A percentile compares a stretch with the other conserved stretches of the same genome.
phyloP scores from a whole-genome alignment of 2,888 invertebrate genomes.

The Drosophila gaucha region DNA sequence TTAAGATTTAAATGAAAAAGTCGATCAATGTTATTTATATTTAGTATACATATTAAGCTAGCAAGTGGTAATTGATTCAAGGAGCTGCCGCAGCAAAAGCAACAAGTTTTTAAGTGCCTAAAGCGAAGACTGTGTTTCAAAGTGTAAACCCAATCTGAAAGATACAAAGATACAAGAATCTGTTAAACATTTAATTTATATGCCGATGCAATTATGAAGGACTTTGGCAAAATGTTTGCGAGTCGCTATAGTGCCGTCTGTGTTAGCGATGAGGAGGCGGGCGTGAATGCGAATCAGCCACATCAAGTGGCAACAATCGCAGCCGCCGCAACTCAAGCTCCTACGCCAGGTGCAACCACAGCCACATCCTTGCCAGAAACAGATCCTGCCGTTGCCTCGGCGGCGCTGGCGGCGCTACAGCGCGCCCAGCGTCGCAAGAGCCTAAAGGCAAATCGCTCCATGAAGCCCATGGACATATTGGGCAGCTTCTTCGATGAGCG shows the following conservation, averaged over 20 bases:
- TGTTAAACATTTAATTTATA: neutral
- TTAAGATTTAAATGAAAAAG: slow-evolving; percentile 6
- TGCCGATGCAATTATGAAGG: slow-evolving; percentile 86
- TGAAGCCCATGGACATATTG: slow-evolving; percentile 84
- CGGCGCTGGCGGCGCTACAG: slow-evolving; percentile 45
- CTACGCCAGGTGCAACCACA: neutral
- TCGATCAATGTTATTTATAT: slow-evolving; percentile 6
- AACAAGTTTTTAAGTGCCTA: slow-evolving; percentile 29
- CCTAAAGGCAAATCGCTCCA: slow-evolving; percentile 84
- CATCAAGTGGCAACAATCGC: slow-evolving; percentile 21
- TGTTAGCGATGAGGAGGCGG: slow-evolving; percentile 79
- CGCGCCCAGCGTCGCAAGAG: slow-evolving; percentile 76
- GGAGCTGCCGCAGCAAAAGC: slow-evolving; percentile 57
- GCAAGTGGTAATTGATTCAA: slow-evolving; percentile 38
- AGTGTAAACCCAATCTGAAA: slow-evolving; percentile 26
- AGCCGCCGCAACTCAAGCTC: slow-evolving; percentile 8
- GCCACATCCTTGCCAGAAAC: slow-evolving; percentile 37
- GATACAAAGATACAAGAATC: slow-evolving; percentile 1
- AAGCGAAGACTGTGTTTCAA: slow-evolving; percentile 11
- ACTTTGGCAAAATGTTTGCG: slow-evolving; percentile 87
- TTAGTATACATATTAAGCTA: slow-evolving; percentile 21
- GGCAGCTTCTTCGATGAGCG: slow-evolving; percentile 85
- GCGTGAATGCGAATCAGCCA: slow-evolving; percentile 27
- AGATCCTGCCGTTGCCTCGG: slow-evolving; percentile 34
- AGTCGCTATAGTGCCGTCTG: slow-evolving; percentile 87